Evolutionary conservation across 1,140 invertebrate genomes (phyloP).

Genomic region (Pseudachorutes palmiensis): DNA sequence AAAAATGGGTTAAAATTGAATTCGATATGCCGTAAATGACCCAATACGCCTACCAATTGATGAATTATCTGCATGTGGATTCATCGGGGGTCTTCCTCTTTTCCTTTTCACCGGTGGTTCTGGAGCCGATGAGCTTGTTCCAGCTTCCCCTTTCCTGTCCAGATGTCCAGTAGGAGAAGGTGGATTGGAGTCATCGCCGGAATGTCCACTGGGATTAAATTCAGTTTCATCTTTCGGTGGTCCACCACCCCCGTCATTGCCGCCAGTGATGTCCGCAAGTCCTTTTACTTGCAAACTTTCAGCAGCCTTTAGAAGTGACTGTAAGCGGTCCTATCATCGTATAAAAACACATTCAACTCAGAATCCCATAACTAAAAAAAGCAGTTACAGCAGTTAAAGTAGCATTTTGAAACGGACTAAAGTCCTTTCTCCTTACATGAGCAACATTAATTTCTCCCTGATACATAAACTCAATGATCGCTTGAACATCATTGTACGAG

Average conservation of each 20-base stretch:
- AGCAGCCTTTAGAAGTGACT: conserved; percentile 77
- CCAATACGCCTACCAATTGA: neutral
- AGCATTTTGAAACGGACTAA: no score
- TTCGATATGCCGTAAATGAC: conserved; percentile 3
- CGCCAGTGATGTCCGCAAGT: conserved; percentile 50
- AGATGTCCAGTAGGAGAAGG: conserved; percentile 32
- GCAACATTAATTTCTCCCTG: conserved; percentile 91
- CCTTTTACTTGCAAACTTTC: conserved; percentile 86
- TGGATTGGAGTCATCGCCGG: conserved; percentile 29
- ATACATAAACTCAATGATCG: conserved; percentile 88
- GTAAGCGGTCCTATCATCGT: conserved; percentile 60
- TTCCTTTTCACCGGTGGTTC: conserved; percentile 32
- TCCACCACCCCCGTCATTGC: conserved; percentile 27
- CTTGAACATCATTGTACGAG: conserved; percentile 72
- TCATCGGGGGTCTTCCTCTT: conserved; percentile 33
- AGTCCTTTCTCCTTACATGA: no score
- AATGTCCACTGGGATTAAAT: conserved; percentile 21
- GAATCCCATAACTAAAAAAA: no score
- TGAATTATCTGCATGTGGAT: neutral
- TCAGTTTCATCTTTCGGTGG: conserved; percentile 42
- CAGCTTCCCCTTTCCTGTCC: conserved; percentile 30
- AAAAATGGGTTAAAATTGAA: neutral
- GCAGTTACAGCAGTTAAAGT: no score
- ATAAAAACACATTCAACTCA: neutral
- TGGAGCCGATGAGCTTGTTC: conserved; percentile 28